Evolutionary conservation across 1,140 invertebrate genomes (phyloP), one percentile per base, ranked within the genome.

Genomic region (Kradibia gibbosae): DNA sequence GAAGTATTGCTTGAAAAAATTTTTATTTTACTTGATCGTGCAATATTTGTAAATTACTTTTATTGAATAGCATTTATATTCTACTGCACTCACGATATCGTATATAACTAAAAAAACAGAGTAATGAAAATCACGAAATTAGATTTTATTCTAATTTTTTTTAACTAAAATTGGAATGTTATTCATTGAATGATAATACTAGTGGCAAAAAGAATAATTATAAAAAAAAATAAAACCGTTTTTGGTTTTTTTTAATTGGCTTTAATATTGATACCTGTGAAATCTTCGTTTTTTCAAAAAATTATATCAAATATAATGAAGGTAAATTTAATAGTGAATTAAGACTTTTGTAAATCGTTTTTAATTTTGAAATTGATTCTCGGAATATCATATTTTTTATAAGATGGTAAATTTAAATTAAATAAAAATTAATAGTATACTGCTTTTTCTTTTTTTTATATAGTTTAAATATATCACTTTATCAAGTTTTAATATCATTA

Each of bases 51-150:
- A 48, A 72, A 45, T 48, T 48, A 50, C 48, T 15, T 1, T 71
- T 28, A n/a, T 1, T 31, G 48, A 48, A 72, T 28, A 28, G 7
- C 11, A 48, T 48, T 28, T 50, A 1, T 0, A 73, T 55, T 73
- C 34, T 22, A 31, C 4, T 72, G 22, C 25, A 36, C 48, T 75
- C 73, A 60, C 53, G 73, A 75, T 75, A 39, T 60, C 28, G 10
- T 42, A 60, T 7, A 42, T 60, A 60, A 20, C 5, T 36, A 74
- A 22, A 57, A 36, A 36, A 39, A 60, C 42, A 60, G 15, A 75
- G 73, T 75, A 75, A 75, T 4, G 20, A 60, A 60, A 75, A 34
- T 75, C 73, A 75, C 36, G 73, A 42, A 75, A 60, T 17, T n/a
- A 42, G 36, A 13, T 75, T 57, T 39, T 60, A 34, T 75, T 74